Conservation (phyloP, 2,888 invertebrate species). For the Cephus runcator region DNA sequence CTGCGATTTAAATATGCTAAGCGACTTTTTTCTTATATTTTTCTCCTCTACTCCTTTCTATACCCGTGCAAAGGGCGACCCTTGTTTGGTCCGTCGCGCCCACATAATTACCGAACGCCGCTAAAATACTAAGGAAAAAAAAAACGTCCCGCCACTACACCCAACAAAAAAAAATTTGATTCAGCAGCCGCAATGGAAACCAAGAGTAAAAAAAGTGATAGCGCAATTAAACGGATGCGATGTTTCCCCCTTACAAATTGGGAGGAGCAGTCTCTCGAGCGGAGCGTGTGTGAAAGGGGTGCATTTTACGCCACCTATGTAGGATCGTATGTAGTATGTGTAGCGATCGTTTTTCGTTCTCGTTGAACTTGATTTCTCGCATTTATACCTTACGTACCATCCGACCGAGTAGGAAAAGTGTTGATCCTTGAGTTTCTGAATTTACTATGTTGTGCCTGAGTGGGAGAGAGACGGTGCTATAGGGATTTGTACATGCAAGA, state of each 20-base stretch:
- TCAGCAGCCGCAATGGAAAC: not conserved
- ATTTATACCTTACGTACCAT: too few species aligned
- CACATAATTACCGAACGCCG: conserved; percentile 62
- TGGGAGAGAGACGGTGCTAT: too few species aligned
- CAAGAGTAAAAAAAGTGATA: conserved; percentile 49
- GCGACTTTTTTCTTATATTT: conserved; percentile 28
- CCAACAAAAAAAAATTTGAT: not conserved
- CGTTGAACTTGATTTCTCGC: too few species aligned
- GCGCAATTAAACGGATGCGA: conserved; percentile 55
- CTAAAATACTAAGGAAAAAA: not conserved
- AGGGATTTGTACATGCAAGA: too few species aligned
- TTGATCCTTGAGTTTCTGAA: too few species aligned
- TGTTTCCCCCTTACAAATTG: conserved; percentile 2
- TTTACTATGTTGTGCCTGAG: too few species aligned
- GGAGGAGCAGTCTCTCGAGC: not conserved
- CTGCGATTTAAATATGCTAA: conserved; percentile 43
- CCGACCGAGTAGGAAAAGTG: too few species aligned
- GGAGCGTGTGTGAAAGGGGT: not conserved
- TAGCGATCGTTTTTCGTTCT: too few species aligned
- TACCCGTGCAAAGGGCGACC: conserved; percentile 29
- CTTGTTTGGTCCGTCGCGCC: conserved; percentile 64
- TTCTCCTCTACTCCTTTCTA: conserved; percentile 5
- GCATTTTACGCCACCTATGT: too few species aligned
- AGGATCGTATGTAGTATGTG: too few species aligned
- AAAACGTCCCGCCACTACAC: not conserved